These are phyloP conservation scores for Caranx melampygus DNA, from an alignment of 2,113 vertebrate genomes.

Conservation along the genomic window DNA sequence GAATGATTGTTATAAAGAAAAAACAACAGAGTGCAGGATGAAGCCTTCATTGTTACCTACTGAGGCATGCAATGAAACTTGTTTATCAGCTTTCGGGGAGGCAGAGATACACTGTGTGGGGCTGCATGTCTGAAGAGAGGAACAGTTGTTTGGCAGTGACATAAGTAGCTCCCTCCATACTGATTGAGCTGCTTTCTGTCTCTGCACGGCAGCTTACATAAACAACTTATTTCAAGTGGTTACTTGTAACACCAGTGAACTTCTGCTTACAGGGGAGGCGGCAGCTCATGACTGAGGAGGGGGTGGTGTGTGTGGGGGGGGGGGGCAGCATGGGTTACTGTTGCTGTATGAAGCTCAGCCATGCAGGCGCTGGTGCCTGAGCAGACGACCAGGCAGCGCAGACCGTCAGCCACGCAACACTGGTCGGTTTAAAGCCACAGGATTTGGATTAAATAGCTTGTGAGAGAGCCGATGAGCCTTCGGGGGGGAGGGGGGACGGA, in stretches of 20 bases:
- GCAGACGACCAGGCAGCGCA: constrained; percentile 55
- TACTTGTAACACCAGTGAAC: constrained; percentile 16
- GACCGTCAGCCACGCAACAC: constrained; percentile 52
- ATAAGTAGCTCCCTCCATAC: background rate
- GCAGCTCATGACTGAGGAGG: constrained; percentile 9
- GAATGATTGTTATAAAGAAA: background rate
- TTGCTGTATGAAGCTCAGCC: constrained; percentile 19
- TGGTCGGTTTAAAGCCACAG: constrained; percentile 72
- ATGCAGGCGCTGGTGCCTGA: constrained; percentile 31
- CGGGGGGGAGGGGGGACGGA: constrained; percentile 52
- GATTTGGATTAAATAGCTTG: constrained; percentile 82
- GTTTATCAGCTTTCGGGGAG: background rate
- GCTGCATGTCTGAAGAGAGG: background rate
- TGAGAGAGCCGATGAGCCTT: constrained; percentile 69
- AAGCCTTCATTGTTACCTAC: background rate
- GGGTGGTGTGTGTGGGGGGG: background rate
- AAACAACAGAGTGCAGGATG: background rate
- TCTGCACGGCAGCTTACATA: background rate
- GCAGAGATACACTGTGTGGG: too few species aligned
- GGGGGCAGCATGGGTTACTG: constrained; percentile 4
- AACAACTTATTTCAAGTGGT: background rate
- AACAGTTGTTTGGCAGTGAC: background rate
- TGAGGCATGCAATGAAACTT: background rate
- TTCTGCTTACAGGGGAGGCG: background rate
- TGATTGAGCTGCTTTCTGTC: background rate